Conservation (phyloP, 2,113 vertebrate genomes). For the Agapornis roseicollis region DNA sequence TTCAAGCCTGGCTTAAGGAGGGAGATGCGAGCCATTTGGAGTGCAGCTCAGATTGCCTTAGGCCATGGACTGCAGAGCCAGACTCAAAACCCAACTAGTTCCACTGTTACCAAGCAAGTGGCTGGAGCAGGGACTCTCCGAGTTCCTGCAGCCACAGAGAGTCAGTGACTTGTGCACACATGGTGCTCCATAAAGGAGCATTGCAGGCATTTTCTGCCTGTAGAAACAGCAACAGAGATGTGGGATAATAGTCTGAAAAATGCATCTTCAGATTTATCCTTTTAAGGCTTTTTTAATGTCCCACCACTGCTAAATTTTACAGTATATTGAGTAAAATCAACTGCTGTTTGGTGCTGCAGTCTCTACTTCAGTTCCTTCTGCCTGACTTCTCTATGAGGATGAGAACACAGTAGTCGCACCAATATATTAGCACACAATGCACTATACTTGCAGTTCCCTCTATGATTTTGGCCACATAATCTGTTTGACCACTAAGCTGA, state of each 20-base stretch:
- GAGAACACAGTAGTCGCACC: background rate
- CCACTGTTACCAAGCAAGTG: accelerated
- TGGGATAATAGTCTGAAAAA: background rate
- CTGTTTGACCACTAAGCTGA: background rate
- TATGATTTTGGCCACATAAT: background rate
- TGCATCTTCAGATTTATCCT: background rate
- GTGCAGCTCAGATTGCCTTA: background rate
- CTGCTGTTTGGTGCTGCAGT: background rate
- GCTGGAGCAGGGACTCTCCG: background rate
- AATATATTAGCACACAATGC: background rate
- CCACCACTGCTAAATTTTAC: background rate
- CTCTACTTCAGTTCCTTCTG: background rate
- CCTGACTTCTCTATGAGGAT: background rate
- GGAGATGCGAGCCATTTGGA: background rate
- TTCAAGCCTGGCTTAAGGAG: background rate
- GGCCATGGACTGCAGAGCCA: background rate
- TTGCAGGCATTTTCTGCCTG: background rate
- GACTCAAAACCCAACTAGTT: background rate
- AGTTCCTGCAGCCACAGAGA: accelerated
- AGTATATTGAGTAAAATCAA: background rate
- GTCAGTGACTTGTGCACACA: accelerated
- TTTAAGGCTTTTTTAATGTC: background rate
- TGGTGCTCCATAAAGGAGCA: accelerated
- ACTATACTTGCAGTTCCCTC: background rate
- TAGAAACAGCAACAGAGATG: background rate